Percentiles rank a stretch among this genome's conserved stretches.
phyloP scores from a whole-genome alignment of 2,113 vertebrate genomes.

The Verasper variegatus region DNA sequence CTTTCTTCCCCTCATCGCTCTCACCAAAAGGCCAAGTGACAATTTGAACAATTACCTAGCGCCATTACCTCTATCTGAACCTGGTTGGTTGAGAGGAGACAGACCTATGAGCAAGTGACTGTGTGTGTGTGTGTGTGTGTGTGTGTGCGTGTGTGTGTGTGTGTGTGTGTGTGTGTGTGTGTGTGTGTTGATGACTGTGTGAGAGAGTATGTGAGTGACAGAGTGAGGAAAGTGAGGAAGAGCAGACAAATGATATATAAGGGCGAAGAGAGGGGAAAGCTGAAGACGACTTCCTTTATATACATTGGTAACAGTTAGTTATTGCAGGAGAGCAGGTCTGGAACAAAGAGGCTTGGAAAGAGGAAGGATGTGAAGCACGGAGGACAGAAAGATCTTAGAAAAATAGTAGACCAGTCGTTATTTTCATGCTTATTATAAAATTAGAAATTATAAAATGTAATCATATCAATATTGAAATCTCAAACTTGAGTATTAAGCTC shows the following conservation, averaged over 20 bases:
- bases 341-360: too few species aligned
- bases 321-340: too few species aligned
- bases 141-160: not conserved
- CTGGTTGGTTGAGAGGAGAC: slow-evolving; percentile 55
- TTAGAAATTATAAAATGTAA: too few species aligned
- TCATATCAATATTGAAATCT: too few species aligned
- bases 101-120: slow-evolving; percentile 34
- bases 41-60: slow-evolving; percentile 83
- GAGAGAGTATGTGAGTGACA: not conserved
- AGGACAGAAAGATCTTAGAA: too few species aligned
- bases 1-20: slow-evolving; percentile 72
- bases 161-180: not conserved
- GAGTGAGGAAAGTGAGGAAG: not conserved
- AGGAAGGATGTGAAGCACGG: too few species aligned
- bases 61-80: slow-evolving; percentile 79
- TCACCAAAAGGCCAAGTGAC: slow-evolving; percentile 83
- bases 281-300: not conserved
- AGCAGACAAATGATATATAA: not conserved
- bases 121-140: not conserved
- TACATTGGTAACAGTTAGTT: too few species aligned
- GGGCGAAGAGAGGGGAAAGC: not conserved
- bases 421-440: too few species aligned
- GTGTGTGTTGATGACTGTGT: not conserved
- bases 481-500: too few species aligned
- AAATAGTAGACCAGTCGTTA: too few species aligned